Evolutionary conservation across 2,113 vertebrate genomes (phyloP).

Genomic region (Neofelis nebulosa): DNA sequence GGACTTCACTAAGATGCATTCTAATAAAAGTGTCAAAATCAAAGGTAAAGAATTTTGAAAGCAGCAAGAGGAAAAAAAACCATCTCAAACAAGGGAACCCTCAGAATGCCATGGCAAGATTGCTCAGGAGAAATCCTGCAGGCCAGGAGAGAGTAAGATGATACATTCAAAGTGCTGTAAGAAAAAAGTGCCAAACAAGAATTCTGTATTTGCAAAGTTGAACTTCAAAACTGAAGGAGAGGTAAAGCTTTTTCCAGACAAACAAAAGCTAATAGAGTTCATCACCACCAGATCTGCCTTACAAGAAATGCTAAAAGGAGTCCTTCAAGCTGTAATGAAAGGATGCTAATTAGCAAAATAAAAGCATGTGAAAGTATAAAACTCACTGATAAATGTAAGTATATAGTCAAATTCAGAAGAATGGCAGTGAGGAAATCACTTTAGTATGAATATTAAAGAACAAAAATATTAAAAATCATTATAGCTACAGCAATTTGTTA

Average conservation of each 20-base stretch:
- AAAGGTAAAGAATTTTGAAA: neutral
- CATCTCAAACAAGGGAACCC: neutral
- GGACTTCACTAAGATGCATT: neutral
- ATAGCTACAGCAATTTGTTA: neutral
- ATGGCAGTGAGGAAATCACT: neutral
- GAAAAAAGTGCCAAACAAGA: neutral
- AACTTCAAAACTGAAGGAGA: neutral
- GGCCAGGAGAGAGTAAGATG: neutral
- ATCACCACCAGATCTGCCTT: neutral
- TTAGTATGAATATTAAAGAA: neutral
- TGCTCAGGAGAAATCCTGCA: neutral
- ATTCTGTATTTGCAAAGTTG: neutral
- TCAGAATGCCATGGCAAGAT: neutral
- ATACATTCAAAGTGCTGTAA: neutral
- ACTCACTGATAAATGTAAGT: neutral
- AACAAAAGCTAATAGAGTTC: neutral
- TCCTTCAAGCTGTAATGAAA: neutral
- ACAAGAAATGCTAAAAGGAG: neutral
- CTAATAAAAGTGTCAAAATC: neutral
- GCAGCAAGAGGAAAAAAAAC: neutral
- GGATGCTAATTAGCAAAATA: neutral
- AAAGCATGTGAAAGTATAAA: neutral
- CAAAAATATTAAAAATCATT: neutral
- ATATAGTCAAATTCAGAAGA: neutral
- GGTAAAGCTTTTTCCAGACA: neutral